Base-by-base conservation (phyloP, 2,797 vertebrate species). In the Sphenopsis melanotis region DNA sequence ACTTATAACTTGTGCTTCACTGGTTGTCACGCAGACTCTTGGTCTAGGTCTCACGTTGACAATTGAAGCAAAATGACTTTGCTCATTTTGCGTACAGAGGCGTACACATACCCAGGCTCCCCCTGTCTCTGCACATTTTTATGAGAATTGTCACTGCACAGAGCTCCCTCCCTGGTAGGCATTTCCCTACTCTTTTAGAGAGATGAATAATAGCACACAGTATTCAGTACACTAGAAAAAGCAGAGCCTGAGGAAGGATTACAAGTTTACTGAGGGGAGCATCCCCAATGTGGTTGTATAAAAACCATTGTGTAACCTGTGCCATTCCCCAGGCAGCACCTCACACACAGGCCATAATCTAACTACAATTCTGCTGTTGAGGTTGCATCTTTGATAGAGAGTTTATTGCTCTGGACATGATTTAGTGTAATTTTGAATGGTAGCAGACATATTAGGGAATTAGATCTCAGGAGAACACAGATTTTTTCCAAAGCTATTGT, bases 271-370 rank as follows among this genome's bases (percentile, higher is more conserved):
- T 12, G 15, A 87, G 26, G 10, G 30, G 3, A 85, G 10, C 8
- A 70, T 44, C 22, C 13, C 69, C 47, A 53, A 3, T 0, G 3
- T 0, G 49, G 8, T 6, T 3, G 1, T 20, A 15, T 41, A 36
- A 53, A 87, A 90, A 41, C 1, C 5, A 6, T 32, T 2, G 2
- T 3, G 6, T 14, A 78, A 59, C 26, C 22, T n/a, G 39, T 50
- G 24, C 5, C 23, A 36, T 46, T 79, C 16, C 2, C 4, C 4
- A 5, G 34, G 26, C 20, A 77, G 32, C 21, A 15, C 8, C 18
- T 37, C 22, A 32, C 11, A 37, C 6, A 16, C 0, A 0, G 9
- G 24, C 7, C 18, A 24, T 4, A 24, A 29, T 11, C 18, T 12
- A 60, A 81, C 12, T 6, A 6, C 10, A 66, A 12, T 34, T 14